Evolutionary conservation across 2,797 vertebrate genomes (phyloP), one percentile per base, ranked within the genome.

Genomic region (Cetoscarus ocellatus): DNA sequence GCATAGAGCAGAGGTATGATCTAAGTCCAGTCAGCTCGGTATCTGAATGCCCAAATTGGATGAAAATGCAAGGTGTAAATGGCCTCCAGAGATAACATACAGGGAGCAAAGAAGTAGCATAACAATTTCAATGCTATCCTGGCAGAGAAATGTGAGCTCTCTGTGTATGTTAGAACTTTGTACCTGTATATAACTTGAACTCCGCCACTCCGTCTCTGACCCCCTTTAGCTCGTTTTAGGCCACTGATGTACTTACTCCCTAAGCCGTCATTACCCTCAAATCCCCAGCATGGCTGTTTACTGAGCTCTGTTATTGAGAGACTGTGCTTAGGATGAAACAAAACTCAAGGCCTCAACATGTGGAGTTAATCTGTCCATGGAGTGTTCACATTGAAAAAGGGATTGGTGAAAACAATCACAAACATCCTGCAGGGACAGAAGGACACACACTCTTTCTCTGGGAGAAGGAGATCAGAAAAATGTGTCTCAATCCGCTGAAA

Each of bases 191-290:
- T 82, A 86, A 61, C 72, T 68, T 77, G 57, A 73, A 70, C 71
- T 84, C 71, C 58, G 73, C 71, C 67, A 76, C 56, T 78, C 56
- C 67, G 77, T 77, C 57, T 75, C 44, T 15, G 47, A 69, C 63
- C 75, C 66, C 58, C 60, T 79, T 69, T 77, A 75, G 66, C 82
- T 74, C 70, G 54, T 73, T 77, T 64, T 62, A 77, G 70, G 64
- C 80, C 84, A 83, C 82, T 85, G 77, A 81, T 74, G 69, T 75
- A 84, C 87, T 85, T 84, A 75, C 67, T 88, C 88, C 84, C 71
- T 54, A 65, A 68, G 84, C 85, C 69, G 73, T 87, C 82, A 79
- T 86, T 72, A 84, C 73, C 70, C 71, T 69, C 65, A 72, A 65
- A 74, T 56, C 58, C 65, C 79, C 54, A 59, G 71, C 60, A 53